Conservation (phyloP, 1,140 invertebrate species). For the Cherax destructor region DNA sequence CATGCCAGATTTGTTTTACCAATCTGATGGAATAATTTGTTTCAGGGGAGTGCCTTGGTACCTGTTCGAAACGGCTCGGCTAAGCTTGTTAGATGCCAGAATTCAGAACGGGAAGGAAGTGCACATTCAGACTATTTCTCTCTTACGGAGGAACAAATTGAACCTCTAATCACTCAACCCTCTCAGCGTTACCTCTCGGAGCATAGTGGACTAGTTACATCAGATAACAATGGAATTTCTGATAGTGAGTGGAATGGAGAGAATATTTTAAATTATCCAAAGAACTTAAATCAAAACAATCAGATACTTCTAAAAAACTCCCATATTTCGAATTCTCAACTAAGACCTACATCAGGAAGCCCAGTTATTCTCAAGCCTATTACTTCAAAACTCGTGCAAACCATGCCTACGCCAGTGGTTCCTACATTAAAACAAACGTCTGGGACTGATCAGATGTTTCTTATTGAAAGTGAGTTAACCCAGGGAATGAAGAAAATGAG, state of each 20-base stretch:
- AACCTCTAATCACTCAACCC: neutral
- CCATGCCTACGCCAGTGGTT: neutral
- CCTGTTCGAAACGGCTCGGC: slow-evolving; percentile 16
- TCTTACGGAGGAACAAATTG: slow-evolving; percentile 57
- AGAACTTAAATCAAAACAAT: neutral
- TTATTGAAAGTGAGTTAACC: slow-evolving; percentile 20
- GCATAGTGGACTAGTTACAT: neutral
- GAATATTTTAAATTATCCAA: neutral
- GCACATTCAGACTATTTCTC: slow-evolving; percentile 71
- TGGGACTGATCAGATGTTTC: neutral
- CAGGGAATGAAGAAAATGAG: slow-evolving; percentile 37
- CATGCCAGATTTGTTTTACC: neutral
- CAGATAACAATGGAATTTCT: neutral
- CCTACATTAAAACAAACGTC: neutral
- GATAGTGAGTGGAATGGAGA: neutral
- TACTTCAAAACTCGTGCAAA: neutral
- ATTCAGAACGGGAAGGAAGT: slow-evolving; percentile 52
- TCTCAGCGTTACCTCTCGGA: neutral
- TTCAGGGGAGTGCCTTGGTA: slow-evolving; percentile 1
- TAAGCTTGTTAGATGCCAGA: slow-evolving; percentile 8
- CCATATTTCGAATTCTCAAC: neutral
- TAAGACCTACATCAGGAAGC: neutral
- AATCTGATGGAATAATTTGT: neutral
- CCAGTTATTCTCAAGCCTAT: slow-evolving; percentile 40
- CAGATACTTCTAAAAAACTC: neutral